A percentile compares a stretch with the other conserved stretches of the same genome.
These are phyloP conservation scores for Olivierus martensii DNA, from an alignment of 1,140 invertebrate species.

Conservation along the genomic window DNA sequence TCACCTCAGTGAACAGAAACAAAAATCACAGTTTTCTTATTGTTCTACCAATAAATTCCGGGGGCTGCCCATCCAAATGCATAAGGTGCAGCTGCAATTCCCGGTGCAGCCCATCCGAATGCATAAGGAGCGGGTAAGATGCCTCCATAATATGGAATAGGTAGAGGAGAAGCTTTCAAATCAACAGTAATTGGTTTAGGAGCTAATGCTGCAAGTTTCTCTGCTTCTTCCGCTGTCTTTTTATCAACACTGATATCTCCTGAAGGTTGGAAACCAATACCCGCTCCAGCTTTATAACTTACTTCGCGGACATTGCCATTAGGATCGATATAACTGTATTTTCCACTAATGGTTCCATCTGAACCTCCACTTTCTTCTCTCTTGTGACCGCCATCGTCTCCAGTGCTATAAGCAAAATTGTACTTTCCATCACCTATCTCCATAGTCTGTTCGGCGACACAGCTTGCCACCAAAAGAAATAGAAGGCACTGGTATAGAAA, in stretches of 20 bases:
- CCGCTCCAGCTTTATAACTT: constrained; percentile 38
- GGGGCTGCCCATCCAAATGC: too few species aligned
- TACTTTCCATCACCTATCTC: constrained; percentile 36
- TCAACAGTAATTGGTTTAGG: constrained; percentile 8
- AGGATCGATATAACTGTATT: constrained; percentile 67
- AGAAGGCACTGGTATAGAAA: too few species aligned
- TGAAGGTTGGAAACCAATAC: constrained; percentile 9
- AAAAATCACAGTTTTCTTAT: too few species aligned
- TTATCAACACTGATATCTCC: constrained; percentile 19
- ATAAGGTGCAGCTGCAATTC: too few species aligned
- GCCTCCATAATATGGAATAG: too few species aligned
- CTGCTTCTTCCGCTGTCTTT: constrained; percentile 14
- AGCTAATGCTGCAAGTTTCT: constrained; percentile 14
- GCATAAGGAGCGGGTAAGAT: too few species aligned
- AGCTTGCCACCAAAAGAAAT: too few species aligned
- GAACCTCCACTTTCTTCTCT: constrained; percentile 56
- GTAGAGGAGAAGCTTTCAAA: too few species aligned
- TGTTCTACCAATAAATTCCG: too few species aligned
- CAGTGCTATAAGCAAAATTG: constrained; percentile 56
- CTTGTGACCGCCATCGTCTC: constrained; percentile 55
- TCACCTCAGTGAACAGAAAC: too few species aligned
- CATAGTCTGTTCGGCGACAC: neutral
- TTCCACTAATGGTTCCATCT: constrained; percentile 64
- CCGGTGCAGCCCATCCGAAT: too few species aligned
- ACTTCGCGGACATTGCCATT: constrained; percentile 64